Evolutionary conservation across 2,888 invertebrate genomes (phyloP).

Genomic region (Bugulina stolonifera): DNA sequence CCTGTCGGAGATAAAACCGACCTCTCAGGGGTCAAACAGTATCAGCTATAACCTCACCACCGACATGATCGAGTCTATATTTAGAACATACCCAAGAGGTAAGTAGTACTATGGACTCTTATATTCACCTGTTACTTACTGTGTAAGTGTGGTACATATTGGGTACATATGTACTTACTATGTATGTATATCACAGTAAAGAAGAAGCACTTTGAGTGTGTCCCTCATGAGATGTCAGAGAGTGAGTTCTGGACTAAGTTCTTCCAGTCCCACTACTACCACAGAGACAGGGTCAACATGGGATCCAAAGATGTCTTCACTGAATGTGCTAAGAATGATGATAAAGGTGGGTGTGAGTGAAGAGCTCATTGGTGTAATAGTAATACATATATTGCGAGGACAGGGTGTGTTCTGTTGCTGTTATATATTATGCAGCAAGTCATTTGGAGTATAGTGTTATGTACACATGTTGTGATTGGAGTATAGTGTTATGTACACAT

Average conservation of each 20-base stretch:
- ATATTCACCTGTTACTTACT: not conserved
- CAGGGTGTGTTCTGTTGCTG: too few relatives aligned
- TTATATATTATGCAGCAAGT: too few relatives aligned
- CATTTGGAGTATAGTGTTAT: too few relatives aligned
- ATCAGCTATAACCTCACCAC: constrained; percentile 92
- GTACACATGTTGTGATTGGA: too few relatives aligned
- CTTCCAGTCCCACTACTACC: constrained; percentile 94
- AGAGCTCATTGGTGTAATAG: too few relatives aligned
- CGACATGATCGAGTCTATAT: constrained; percentile 95
- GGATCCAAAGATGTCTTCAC: constrained; percentile 78
- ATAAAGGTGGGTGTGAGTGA: constrained; percentile 62
- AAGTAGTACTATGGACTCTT: constrained; percentile 27
- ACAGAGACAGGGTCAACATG: constrained; percentile 63
- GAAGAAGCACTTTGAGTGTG: constrained; percentile 90
- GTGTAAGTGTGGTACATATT: not conserved
- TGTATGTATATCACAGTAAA: constrained; percentile 62
- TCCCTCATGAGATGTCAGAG: constrained; percentile 89
- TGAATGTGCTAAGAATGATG: constrained; percentile 94
- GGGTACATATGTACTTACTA: too few relatives aligned
- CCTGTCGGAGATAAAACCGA: constrained; percentile 85
- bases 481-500: too few relatives aligned
- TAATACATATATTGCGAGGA: too few relatives aligned
- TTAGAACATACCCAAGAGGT: constrained; percentile 93
- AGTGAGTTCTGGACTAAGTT: constrained; percentile 99
- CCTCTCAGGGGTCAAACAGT: constrained; percentile 92